Conservation (phyloP, 2,797 vertebrate species). For the Rhabdomys pumilio region DNA sequence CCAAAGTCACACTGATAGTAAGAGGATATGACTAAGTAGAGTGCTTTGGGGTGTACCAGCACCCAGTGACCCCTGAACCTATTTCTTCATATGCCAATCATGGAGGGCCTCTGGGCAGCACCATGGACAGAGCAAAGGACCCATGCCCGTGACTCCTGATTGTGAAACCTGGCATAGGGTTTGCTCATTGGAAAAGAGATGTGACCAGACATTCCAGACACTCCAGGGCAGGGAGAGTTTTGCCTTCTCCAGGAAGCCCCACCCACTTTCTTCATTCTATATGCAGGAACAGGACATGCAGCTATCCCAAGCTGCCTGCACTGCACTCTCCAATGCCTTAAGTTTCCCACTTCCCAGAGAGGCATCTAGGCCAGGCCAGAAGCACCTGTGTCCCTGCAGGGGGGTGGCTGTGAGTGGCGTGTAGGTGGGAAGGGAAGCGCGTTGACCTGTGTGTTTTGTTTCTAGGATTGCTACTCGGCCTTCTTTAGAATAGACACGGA, state of each 20-base stretch:
- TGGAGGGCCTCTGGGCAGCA: fast-evolving
- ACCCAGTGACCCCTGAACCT: background rate
- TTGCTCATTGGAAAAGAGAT: background rate
- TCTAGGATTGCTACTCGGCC: constrained; percentile 89
- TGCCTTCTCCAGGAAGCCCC: fast-evolving
- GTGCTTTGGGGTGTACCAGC: background rate
- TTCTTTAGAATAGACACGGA: constrained; percentile 90
- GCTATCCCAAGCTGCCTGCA: background rate
- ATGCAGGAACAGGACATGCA: too few relatives aligned
- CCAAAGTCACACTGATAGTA: too few relatives aligned
- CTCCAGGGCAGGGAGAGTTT: background rate
- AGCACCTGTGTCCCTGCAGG: too few relatives aligned
- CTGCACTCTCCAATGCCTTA: background rate
- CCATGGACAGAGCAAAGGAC: background rate
- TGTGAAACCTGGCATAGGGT: fast-evolving
- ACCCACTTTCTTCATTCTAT: too few relatives aligned
- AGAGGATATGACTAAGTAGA: background rate
- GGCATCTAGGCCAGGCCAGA: background rate
- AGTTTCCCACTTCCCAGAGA: background rate
- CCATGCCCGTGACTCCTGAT: fast-evolving
- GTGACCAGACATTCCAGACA: background rate
- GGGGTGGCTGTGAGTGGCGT: background rate
- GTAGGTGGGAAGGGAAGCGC: background rate
- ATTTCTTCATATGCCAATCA: background rate
- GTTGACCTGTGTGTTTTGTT: background rate